Conservation (phyloP, 92 coral and sea anemone genomes). For the Porites cylindrica region DNA sequence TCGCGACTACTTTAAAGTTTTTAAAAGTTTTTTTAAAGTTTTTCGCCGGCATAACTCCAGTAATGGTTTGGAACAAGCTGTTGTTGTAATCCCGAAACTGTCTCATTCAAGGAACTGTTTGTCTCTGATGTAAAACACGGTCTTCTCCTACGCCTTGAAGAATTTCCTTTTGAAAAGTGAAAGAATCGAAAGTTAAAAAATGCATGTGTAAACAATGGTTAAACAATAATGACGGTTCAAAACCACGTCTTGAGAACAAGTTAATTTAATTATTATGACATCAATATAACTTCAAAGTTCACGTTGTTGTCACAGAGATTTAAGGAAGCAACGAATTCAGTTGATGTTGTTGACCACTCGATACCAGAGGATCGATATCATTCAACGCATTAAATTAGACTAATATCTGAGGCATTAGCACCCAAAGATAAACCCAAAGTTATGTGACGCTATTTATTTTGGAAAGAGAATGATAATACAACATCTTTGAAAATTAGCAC, state of each 20-base stretch:
- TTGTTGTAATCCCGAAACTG: not conserved
- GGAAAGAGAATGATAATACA: too few relatives aligned
- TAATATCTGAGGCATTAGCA: not conserved
- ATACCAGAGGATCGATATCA: not conserved
- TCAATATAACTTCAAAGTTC: not conserved
- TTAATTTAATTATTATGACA: not conserved
- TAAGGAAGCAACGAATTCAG: not conserved
- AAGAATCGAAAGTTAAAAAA: not conserved
- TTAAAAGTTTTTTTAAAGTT: too few relatives aligned
- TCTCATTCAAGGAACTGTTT: not conserved
- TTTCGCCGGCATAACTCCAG: not conserved
- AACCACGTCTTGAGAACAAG: not conserved
- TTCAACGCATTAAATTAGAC: not conserved
- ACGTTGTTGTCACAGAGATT: not conserved
- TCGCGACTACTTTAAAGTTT: too few relatives aligned
- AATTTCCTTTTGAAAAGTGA: constrained; percentile 23
- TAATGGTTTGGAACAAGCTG: not conserved
- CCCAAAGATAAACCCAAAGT: not conserved
- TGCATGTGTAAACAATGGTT: not conserved
- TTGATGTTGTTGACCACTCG: not conserved
- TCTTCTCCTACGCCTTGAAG: not conserved
- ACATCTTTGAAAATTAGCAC: too few relatives aligned
- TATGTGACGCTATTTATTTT: too few relatives aligned
- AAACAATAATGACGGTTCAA: not conserved
- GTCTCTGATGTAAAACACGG: not conserved